Conservation (phyloP, 1,140 invertebrate species). For the Aphis craccivora region DNA sequence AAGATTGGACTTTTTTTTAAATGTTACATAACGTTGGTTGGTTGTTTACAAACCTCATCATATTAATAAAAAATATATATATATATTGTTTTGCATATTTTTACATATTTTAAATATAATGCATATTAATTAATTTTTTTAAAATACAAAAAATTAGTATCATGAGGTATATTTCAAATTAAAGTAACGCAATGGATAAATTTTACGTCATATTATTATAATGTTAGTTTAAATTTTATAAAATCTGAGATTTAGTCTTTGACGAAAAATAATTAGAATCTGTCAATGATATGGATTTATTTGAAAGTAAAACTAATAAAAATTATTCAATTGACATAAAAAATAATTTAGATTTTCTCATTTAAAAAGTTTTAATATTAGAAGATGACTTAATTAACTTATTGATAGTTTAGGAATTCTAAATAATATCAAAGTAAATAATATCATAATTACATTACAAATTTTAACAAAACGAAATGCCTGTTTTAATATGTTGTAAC, state of each 20-base stretch:
- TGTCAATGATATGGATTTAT: neutral
- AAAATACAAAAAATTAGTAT: neutral
- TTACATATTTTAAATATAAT: no score
- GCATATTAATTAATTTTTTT: no score
- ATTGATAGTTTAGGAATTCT: neutral
- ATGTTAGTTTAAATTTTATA: neutral
- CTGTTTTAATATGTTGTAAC: no score
- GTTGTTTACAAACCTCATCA: no score
- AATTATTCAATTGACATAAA: no score
- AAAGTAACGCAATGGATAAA: neutral
- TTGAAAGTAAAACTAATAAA: neutral
- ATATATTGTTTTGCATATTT: no score
- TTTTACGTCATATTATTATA: neutral
- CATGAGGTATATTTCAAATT: no score
- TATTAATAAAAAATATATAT: no score
- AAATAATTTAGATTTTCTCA: neutral
- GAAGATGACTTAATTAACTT: neutral
- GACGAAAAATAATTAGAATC: neutral
- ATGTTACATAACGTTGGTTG: no score
- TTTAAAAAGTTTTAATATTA: neutral
- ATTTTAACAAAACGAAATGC: no score
- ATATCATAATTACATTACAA: no score
- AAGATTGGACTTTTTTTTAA: neutral
- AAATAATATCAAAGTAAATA: neutral
- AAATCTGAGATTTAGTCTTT: neutral